phyloP scores from a whole-genome alignment of 2,797 vertebrate genomes.

The Chloroceryle inda region DNA sequence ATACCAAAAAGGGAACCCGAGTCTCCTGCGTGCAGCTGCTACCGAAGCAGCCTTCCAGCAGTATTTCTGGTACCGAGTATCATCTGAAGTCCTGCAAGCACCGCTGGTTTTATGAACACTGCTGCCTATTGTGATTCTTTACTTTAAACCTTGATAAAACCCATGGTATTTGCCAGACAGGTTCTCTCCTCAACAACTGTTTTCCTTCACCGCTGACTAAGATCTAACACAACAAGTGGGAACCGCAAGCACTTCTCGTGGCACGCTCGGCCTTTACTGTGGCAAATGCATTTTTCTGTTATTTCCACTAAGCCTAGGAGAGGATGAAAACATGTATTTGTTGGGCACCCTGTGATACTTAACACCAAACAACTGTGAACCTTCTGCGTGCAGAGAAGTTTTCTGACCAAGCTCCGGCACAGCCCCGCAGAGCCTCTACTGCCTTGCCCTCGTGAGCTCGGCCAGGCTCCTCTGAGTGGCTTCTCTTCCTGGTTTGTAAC shows the following conservation, averaged over 20 bases:
- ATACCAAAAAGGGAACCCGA: background rate
- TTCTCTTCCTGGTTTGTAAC: background rate
- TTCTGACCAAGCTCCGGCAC: background rate
- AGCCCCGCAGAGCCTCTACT: background rate
- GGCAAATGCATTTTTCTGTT: background rate
- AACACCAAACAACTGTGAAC: background rate
- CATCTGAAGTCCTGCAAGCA: background rate
- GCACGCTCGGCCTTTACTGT: background rate
- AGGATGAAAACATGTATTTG: background rate
- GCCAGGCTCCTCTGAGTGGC: background rate
- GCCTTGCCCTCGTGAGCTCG: background rate
- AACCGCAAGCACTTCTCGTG: accelerated
- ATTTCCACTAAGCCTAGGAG: background rate
- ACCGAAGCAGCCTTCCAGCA: background rate
- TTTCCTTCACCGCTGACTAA: background rate
- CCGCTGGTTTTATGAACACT: background rate
- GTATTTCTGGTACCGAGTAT: background rate
- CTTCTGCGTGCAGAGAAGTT: background rate
- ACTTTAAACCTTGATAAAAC: background rate
- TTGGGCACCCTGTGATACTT: background rate
- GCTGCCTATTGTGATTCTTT: background rate
- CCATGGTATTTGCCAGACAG: background rate
- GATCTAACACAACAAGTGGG: background rate
- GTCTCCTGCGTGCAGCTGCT: background rate
- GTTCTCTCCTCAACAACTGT: background rate